Base-by-base conservation (phyloP, 2,888 invertebrate species). In the Leptinotarsa tumamoca region DNA sequence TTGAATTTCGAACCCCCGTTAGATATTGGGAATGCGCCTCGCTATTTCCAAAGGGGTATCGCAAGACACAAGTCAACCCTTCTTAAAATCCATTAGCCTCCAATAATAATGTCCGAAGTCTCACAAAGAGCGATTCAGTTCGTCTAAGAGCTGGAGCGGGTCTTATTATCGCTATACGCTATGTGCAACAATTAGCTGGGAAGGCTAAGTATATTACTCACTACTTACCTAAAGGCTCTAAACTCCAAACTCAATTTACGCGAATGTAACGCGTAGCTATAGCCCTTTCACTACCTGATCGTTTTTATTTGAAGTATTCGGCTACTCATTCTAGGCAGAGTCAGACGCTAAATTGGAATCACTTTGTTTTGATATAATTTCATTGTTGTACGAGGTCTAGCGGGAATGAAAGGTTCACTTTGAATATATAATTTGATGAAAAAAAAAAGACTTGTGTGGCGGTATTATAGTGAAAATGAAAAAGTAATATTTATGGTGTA, bases 21-120 rank as follows among this genome's bases (percentile, higher is more conserved):
- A 27, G 33, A 68, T 54, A 52, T 56, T 15, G 51, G 54, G 23
- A 70, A 70, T 70, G 18, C 70, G 58, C 70, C 70, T 49, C 49
- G 50, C 58, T 49, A n/a, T 70, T 51, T 70, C 18, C 33, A 70
- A 70, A 49, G 58, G 51, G 67, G 74, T 77, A 77, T 77, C 74
- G 58, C 68, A 73, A 76, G 74, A 71, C 72, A 74, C 68, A 67
- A 73, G 74, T 81, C 79, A 80, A 82, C 88, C 88, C 88, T 89
- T 89, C 87, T 87, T 88, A 88, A 88, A 88, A 88, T 88, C 89
- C 88, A 89, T 89, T 89, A 89, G 88, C 87, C 87, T 85, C 85
- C 87, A 87, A 87, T 88, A 88, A 89, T 88, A 88, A 88, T 88
- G 88, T 88, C 88, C 89, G 87, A 88, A 88, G 88, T 87, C 85